Base-by-base conservation (phyloP, 2,113 vertebrate genomes). In the Apistogramma diplotaenia region DNA sequence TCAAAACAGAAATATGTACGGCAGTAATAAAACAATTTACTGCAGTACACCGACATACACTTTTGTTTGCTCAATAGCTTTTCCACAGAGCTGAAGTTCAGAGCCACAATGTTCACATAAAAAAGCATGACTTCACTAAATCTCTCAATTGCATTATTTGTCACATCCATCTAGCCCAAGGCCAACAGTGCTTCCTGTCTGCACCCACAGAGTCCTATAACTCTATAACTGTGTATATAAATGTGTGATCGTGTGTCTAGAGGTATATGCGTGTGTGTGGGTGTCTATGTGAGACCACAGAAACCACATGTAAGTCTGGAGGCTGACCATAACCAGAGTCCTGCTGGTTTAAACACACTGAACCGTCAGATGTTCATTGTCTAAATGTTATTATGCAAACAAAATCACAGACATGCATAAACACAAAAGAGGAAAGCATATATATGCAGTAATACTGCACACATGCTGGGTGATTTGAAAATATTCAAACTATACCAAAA, bases 231-330 rank as follows among this genome's bases (percentile, higher is more conserved):
- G 51, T 76, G 62, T 76, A 51, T 65, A 9, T 74, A 61, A 76
- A 37, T n/a, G 19, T 85, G 70, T 88, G 71, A 75, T 87, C n/a
- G 27, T 77, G 43, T 71, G 33, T 75, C 79, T 79, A n/a, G 15
- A 15, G 40, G 23, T 37, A 61, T 29, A 18, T 61, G n/a, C 23
- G 58, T 56, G 16, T 83, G 65, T 74, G 46, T 62, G 19, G 60
- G 37, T 75, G 73, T 80, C 12, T 65, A 23, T 87, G 62, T 74
- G 35, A 70, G 21, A 78, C 78, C 78, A 75, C 75, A 71, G 3
- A 37, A 82, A 80, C 79, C 82, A 83, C 82, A 81, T 87, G 27
- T 61, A 70, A 74, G 46, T 67, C 77, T 85, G 87, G 81, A 59
- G 73, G 33, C 72, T 75, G 65, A 56, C 81, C 81, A 57, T 81